Evolutionary conservation across 2,888 invertebrate genomes (phyloP).

Genomic region (Suillia variegata): DNA sequence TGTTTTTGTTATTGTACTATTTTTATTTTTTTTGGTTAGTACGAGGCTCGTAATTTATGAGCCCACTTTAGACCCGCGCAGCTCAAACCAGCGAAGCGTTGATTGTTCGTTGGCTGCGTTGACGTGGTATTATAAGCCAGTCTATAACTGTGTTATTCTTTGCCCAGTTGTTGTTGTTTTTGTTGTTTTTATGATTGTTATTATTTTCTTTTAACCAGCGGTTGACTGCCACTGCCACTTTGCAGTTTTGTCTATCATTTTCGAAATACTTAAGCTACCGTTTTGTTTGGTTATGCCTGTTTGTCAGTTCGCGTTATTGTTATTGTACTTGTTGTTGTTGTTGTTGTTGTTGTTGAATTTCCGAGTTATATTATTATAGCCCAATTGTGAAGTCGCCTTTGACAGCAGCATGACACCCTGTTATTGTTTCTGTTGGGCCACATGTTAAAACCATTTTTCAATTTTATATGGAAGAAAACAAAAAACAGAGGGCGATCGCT

Average conservation of each 20-base stretch:
- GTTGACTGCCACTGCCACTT: background rate
- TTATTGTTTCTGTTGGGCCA: constrained; percentile 6
- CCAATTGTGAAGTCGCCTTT: constrained; percentile 23
- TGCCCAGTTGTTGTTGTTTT: too few relatives aligned
- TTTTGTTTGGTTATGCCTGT: constrained; percentile 14
- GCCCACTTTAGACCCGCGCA: constrained; percentile 15
- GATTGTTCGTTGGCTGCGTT: too few relatives aligned
- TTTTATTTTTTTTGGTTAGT: too few relatives aligned
- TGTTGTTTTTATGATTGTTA: too few relatives aligned
- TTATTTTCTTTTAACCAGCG: background rate
- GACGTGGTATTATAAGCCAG: too few relatives aligned
- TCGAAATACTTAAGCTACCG: background rate
- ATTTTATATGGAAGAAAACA: background rate
- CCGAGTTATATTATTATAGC: constrained; percentile 9
- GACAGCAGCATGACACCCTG: constrained; percentile 18
- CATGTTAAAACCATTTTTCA: constrained; percentile 16
- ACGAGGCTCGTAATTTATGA: constrained; percentile 16
- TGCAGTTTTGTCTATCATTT: constrained; percentile 7
- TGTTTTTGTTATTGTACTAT: too few relatives aligned
- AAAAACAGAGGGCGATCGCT: too few relatives aligned
- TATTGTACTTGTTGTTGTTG: constrained; percentile 24
- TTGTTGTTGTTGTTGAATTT: constrained; percentile 20
- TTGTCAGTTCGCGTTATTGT: constrained; percentile 29
- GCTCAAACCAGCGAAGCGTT: constrained; percentile 8
- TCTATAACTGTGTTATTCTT: too few relatives aligned